Evolutionary conservation across 2,113 vertebrate genomes (phyloP), one percentile per base, ranked within the genome.

Genomic region (crab-eating macaque (Macaca fascicularis)): DNA sequence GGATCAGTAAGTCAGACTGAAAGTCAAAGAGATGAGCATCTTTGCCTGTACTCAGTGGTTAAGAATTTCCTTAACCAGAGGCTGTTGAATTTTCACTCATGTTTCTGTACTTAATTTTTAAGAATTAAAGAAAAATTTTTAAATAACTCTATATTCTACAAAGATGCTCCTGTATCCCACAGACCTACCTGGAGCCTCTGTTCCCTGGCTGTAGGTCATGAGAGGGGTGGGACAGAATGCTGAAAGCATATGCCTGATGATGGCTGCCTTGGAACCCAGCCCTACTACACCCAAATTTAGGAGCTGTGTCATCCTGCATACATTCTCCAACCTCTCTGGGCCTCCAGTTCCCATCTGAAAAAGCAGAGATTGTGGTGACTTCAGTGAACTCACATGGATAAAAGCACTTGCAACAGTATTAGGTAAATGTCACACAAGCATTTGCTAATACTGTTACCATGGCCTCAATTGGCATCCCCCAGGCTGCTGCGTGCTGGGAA

Each of bases 231-330:
- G 4, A 11, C 3, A 13, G 75, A 30, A 17, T 2, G 38, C 35
- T 19, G 6, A 55, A 8, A 16, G 48, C 22, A 4, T 16, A 40
- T 2, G 40, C 70, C 10, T 5, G 72, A 27, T 55, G 5, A 3
- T 0, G 0, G 64, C 14, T 12, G 3, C 45, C 0, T 12, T 19
- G n/a, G 27, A 45, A 9, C 45, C 85, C 6, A 2, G 32, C 48
- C 23, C 19, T 30, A 2, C 10, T 3, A 1, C 30, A 6, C 9
- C 30, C 50, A 12, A 6, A 0, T 2, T 16, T 12, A 3, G 67
- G 14, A 75, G 67, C 81, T 59, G 22, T n/a, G 85, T 57, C 57
- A 59, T 10, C 61, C 38, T 43, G 23, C 61, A 0, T 52, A 3
- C 13, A 6, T 27, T 76, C 50, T 25, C 83, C 35, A 38, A 23